Evolutionary conservation across 2,797 vertebrate species (phyloP).

Genomic region (Pangasius mekongensis): DNA sequence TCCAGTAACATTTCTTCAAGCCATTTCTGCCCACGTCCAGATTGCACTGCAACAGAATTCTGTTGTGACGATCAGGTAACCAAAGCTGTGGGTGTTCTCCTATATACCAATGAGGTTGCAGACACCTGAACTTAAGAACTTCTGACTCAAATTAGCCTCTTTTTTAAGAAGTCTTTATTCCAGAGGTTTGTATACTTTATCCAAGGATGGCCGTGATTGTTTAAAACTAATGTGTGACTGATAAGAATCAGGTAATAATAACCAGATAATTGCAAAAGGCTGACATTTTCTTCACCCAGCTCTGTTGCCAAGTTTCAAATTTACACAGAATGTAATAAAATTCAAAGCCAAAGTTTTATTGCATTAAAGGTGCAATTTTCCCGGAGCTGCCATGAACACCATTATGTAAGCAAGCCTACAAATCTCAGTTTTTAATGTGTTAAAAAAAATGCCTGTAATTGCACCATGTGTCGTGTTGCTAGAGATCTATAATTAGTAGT

Average conservation of each 20-base stretch:
- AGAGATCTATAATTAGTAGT: not conserved
- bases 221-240: slow-evolving; percentile 10
- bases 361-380: slow-evolving; percentile 19
- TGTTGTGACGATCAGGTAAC: not conserved
- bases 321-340: slow-evolving; percentile 18
- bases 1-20: slow-evolving; percentile 1
- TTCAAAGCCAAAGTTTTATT: not conserved
- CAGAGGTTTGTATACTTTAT: not conserved
- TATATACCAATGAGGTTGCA: not conserved
- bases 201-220: not conserved
- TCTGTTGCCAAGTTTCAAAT: not conserved
- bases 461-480: not conserved
- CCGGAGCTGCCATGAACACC: not conserved
- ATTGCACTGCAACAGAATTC: not conserved
- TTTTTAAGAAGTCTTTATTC: not conserved
- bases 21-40: not conserved
- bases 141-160: slow-evolving; percentile 15
- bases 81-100: not conserved
- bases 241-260: slow-evolving; percentile 17
- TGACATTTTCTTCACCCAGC: not conserved
- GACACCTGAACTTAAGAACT: slow-evolving; percentile 16
- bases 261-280: slow-evolving; percentile 3
- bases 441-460: not conserved
- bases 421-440: not conserved
- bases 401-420: not conserved